A percentile compares a stretch with the other conserved stretches of the same genome.
phyloP scores from a whole-genome alignment of 2,797 vertebrate species.

The Pempheris klunzingeri region DNA sequence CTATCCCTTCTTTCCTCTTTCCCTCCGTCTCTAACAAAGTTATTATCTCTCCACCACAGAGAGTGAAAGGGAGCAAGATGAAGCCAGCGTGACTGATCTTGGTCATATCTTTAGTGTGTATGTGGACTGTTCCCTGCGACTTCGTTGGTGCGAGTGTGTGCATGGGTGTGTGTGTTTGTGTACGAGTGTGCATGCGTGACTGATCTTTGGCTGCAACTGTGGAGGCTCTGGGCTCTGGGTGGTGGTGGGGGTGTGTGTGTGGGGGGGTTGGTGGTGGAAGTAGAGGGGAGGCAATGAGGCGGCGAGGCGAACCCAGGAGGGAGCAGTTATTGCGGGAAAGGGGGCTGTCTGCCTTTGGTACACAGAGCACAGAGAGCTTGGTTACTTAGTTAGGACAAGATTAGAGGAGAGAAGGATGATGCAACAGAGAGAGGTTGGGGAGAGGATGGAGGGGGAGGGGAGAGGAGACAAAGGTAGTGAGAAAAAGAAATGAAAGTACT shows the following conservation, averaged over 20 bases:
- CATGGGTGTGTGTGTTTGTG: constrained; percentile 6
- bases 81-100: constrained; percentile 51
- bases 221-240: constrained; percentile 36
- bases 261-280: neutral
- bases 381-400: constrained; percentile 38
- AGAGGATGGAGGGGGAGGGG: neutral
- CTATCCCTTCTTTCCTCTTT: neutral
- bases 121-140: constrained; percentile 15
- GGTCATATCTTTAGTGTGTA: constrained; percentile 26
- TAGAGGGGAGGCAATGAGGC: constrained; percentile 39
- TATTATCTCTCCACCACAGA: constrained; percentile 36
- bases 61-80: constrained; percentile 24
- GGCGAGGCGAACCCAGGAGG: constrained; percentile 46
- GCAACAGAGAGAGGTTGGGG: constrained; percentile 5
- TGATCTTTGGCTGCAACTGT: constrained; percentile 51
- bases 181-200: constrained; percentile 34
- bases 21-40: constrained; percentile 27
- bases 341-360: constrained; percentile 37
- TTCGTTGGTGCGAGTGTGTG: constrained; percentile 32
- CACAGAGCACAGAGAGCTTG: constrained; percentile 34
- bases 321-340: constrained; percentile 41
- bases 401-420: constrained; percentile 50
- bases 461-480: constrained; percentile 9
- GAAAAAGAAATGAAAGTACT: constrained; percentile 30
- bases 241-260: neutral